A percentile compares a stretch with the other conserved stretches of the same genome.
Evolutionary conservation across 92 coral and sea anemone species (phyloP).

Genomic region (Heliopora coerulea): DNA sequence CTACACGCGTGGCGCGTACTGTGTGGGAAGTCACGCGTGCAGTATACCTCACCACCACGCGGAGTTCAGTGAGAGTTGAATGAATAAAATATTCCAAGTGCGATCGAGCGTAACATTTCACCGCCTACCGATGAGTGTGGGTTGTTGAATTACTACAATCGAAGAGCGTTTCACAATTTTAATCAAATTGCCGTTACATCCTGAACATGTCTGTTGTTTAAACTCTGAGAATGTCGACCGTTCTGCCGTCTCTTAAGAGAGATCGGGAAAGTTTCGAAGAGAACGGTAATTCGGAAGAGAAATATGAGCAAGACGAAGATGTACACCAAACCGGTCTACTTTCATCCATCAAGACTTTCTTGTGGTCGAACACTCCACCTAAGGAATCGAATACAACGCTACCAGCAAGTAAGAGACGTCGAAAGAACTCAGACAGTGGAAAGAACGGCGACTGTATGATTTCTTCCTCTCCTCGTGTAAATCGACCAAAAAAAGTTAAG

Average conservation of each 20-base stretch:
- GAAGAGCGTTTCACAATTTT: slow-evolving; percentile 2
- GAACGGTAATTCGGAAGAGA: slow-evolving; percentile 40
- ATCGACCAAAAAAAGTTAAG: slow-evolving; percentile 30
- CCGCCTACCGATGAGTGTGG: slow-evolving; percentile 28
- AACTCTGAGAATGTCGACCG: slow-evolving; percentile 22
- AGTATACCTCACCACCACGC: slow-evolving; percentile 26
- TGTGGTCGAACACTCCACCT: slow-evolving; percentile 83
- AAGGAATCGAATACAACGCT: slow-evolving; percentile 65
- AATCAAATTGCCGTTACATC: slow-evolving; percentile 2
- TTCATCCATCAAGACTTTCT: slow-evolving; percentile 94
- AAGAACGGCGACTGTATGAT: slow-evolving; percentile 67
- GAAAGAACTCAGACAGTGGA: slow-evolving; percentile 56
- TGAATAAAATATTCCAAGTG: slow-evolving; percentile 28
- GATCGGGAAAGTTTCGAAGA: slow-evolving; percentile 58
- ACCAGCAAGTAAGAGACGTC: slow-evolving; percentile 60
- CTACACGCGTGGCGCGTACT: background rate
- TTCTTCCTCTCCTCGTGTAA: slow-evolving; percentile 72
- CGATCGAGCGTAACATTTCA: slow-evolving; percentile 40
- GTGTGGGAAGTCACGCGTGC: slow-evolving; percentile 34
- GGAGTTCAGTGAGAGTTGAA: slow-evolving; percentile 22
- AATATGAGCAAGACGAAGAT: slow-evolving; percentile 44
- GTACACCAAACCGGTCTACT: slow-evolving; percentile 53
- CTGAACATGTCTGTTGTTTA: slow-evolving; percentile 19
- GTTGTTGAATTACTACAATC: slow-evolving; percentile 19
- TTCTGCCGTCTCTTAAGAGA: slow-evolving; percentile 59